Conservation (phyloP, 1,140 invertebrate genomes). For the Orussus abietinus region DNA sequence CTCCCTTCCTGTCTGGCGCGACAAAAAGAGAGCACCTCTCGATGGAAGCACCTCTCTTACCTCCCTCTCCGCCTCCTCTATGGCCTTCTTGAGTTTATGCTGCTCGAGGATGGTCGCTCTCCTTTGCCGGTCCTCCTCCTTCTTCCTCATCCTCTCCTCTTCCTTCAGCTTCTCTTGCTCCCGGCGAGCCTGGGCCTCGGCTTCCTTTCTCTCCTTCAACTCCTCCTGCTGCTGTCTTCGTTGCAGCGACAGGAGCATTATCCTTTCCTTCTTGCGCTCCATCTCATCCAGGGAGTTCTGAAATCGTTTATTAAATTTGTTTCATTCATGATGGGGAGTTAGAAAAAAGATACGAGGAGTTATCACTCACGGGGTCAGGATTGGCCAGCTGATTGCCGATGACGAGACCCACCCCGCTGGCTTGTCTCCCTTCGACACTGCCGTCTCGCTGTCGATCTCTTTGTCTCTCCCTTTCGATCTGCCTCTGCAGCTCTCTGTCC, state of each 20-base stretch:
- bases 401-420: constrained; percentile 61
- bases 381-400: constrained; percentile 65
- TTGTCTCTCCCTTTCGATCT: constrained; percentile 46
- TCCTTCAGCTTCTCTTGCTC: constrained; percentile 79
- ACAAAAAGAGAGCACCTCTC: constrained; percentile 15
- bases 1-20: no score
- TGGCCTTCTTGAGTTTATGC: constrained; percentile 91
- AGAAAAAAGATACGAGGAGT: constrained; percentile 7
- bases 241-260: constrained; percentile 81
- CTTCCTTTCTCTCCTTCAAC: constrained; percentile 76
- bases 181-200: constrained; percentile 72
- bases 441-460: constrained; percentile 43
- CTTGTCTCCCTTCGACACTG: constrained; percentile 26
- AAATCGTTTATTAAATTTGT: constrained; percentile 43
- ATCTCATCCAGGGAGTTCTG: constrained; percentile 81
- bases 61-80: constrained; percentile 87
- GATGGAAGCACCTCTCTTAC: constrained; percentile 48
- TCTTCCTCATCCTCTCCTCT: constrained; percentile 80
- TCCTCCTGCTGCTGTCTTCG: constrained; percentile 86
- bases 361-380: constrained; percentile 63
- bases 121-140: constrained; percentile 84
- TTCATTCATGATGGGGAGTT: constrained; percentile 27
- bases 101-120: constrained; percentile 87
- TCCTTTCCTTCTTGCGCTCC: constrained; percentile 84
- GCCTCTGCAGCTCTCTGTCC: constrained; percentile 40